Conservation (phyloP, 2,113 vertebrate genomes). For the Arothron firmamentum region DNA sequence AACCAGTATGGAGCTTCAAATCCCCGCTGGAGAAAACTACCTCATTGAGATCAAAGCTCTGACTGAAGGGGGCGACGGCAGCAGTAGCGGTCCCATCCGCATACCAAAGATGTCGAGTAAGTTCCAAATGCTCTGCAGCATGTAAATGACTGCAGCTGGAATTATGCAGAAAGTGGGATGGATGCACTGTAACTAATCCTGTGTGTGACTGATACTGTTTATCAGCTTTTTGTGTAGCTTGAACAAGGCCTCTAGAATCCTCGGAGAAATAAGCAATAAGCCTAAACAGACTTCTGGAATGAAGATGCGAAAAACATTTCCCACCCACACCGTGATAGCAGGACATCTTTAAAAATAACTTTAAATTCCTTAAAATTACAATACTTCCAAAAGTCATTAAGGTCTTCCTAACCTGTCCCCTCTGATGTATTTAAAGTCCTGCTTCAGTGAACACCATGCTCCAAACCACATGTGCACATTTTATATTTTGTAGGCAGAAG, state of each 20-base stretch:
- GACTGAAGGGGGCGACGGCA: slow-evolving; percentile 84
- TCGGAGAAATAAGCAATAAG: slow-evolving; percentile 13
- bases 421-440: too few relatives aligned
- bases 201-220: slow-evolving; percentile 38
- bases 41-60: slow-evolving; percentile 85
- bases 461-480: too few relatives aligned
- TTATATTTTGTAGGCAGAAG: too few relatives aligned
- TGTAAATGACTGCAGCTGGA: slow-evolving; percentile 31
- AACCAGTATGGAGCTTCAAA: slow-evolving; percentile 83
- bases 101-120: slow-evolving; percentile 89
- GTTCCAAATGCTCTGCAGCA: slow-evolving; percentile 37
- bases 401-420: too few relatives aligned
- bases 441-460: too few relatives aligned
- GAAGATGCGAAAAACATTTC: neutral
- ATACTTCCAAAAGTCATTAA: too few relatives aligned
- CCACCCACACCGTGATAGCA: neutral
- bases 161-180: slow-evolving; percentile 15
- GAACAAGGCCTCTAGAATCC: slow-evolving; percentile 27
- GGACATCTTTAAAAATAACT: neutral
- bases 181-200: slow-evolving; percentile 40
- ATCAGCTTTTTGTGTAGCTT: slow-evolving; percentile 24
- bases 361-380: neutral
- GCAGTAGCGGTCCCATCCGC: slow-evolving; percentile 85
- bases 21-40: slow-evolving; percentile 84
- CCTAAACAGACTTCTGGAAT: neutral